A percentile compares a stretch with the other conserved stretches of the same genome.
phyloP scores from a whole-genome alignment of 2,797 vertebrate species.

The Pelochelys cantorii region DNA sequence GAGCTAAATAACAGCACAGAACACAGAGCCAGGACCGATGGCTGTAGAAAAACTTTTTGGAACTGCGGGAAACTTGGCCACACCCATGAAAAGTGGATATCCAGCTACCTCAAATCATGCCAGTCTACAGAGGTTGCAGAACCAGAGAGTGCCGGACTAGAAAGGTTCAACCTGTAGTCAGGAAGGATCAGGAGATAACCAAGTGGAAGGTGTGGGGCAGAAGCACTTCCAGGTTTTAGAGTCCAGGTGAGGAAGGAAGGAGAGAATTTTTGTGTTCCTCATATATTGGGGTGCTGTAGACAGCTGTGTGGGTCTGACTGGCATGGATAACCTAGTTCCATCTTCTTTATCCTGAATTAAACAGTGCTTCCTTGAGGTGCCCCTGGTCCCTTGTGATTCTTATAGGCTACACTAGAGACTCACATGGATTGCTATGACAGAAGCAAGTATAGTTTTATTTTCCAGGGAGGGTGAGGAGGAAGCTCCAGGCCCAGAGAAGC shows the following conservation, averaged over 20 bases:
- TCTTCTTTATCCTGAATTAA: neutral
- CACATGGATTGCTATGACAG: neutral
- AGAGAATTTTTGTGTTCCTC: neutral
- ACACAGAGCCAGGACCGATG: too few species aligned
- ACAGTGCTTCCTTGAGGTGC: neutral
- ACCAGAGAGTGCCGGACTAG: too few species aligned
- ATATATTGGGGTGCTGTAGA: rapidly evolving
- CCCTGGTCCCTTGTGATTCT: neutral
- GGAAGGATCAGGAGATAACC: neutral
- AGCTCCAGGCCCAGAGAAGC: neutral
- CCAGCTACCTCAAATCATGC: too few species aligned
- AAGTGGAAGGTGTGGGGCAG: rapidly evolving
- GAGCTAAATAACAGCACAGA: too few species aligned
- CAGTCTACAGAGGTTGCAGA: too few species aligned
- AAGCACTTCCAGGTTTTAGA: neutral
- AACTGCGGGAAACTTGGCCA: too few species aligned
- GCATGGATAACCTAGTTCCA: neutral
- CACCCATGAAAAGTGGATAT: too few species aligned
- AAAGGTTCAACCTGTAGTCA: too few species aligned
- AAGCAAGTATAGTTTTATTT: neutral
- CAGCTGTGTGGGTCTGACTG: neutral
- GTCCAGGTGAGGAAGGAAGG: neutral
- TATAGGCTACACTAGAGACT: neutral
- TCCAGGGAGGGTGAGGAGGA: rapidly evolving
- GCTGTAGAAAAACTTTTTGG: too few species aligned